Base-by-base conservation (phyloP, 2,888 invertebrate genomes). In the Amorpha juglandis region DNA sequence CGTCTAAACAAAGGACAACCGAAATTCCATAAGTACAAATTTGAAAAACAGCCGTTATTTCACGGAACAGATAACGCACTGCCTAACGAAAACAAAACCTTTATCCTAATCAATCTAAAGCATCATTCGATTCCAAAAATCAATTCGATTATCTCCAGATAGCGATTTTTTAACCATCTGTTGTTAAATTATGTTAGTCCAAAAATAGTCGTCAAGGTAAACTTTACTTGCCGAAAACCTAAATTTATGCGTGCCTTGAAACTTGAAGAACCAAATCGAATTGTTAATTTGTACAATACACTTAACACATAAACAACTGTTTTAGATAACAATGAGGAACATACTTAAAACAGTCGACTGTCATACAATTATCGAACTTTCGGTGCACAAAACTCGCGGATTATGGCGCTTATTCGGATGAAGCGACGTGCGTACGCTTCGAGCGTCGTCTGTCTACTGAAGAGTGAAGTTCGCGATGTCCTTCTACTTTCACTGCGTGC, bases 401-500 rank as follows among this genome's bases (percentile, higher is more conserved):
- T 47, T 51, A 65, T 14, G 35, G 48, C 48, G 47, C 58, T 48
- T 8, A 11, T 58, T 65, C 64, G 64, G 48, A 58, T 14, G 14
- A 67, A 63, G 38, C 71, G 66, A 73, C 78, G 74, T 78, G 74
- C 74, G 70, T 68, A 62, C 76, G 63, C 67, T 62, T 71, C 73
- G 68, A 72, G 75, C 76, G 80, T 83, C 81, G 79, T 75, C 74
- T 78, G 77, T 82, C 79, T 80, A 90, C 90, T 90, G 86, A 69
- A 67, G 67, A 75, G 65, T 58, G 79, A 69, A 70, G 69, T 73
- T 58, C 62, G 67, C 69, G 67, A 77, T 83, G 91, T 89, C 91
- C 91, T 90, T 90, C 90, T 84, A 89, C 90, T 91, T 91, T 91
- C 90, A 91, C 90, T 90, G 75, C 73, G 78, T 80, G 80, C 82